Evolutionary conservation across 1,140 invertebrate genomes (phyloP), one percentile per base, ranked within the genome.

Genomic region (Drosophila ananassae): DNA sequence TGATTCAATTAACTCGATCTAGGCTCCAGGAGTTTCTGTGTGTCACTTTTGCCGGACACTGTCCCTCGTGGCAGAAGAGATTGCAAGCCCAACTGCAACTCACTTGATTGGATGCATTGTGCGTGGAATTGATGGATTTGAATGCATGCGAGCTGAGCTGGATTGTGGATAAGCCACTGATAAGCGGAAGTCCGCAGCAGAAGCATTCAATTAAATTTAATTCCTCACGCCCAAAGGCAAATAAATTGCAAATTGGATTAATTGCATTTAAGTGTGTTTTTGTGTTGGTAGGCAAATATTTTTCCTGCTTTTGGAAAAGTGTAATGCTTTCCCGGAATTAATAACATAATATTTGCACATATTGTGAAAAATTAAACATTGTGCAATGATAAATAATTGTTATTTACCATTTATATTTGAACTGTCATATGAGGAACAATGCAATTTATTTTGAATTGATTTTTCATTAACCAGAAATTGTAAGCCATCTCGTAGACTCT

Each of bases 31-130:
- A 44, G 21, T 21, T 44, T 9, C 13, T 21, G 28, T 64, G 17
- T 37, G 32, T 53, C 50, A 50, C 57, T 50, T 58, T 41, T 24
- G 17, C 21, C 50, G 39, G 30, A 30, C 32, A 21, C 25, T 52
- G 55, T 47, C 30, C 24, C 48, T 21, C 34, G 59, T n/a, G n/a
- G 48, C 21, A 22, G 39, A 66, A 47, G 64, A 53, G 61, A 48
- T 68, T 21, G 28, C 30, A 61, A 17, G 9, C 24, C 7, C n/a
- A 44, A 44, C 17, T 12, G 41, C 57, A 61, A 56, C 37, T 39
- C 73, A 80, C 68, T 87, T 66, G 48, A 74, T 85, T 84, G 80
- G 67, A 68, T 62, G 77, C 77, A 77, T 74, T 85, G 77, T 85
- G 75, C 54, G 52, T 55, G 47, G 63, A 74, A 63, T 66, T 75